Percentiles rank a stretch among this genome's conserved stretches.
These are phyloP conservation scores for Drosophila setosimentum DNA, from an alignment of 2,888 invertebrate species.

Conservation along the genomic window DNA sequence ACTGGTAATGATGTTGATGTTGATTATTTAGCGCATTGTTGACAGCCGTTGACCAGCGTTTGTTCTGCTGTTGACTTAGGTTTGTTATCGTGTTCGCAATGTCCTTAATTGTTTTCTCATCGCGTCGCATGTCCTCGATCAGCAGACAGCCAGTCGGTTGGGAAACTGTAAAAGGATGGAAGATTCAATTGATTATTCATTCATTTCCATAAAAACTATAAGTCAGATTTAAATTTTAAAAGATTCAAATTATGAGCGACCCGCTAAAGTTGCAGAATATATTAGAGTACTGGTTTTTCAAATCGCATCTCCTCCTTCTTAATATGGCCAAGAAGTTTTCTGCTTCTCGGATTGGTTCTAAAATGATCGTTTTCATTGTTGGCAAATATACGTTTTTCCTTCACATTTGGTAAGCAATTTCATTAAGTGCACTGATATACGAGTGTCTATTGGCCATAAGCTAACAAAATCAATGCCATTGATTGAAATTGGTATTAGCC, in stretches of 20 bases:
- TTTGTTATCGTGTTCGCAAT: conserved; percentile 93
- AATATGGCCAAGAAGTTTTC: not conserved
- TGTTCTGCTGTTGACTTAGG: conserved; percentile 86
- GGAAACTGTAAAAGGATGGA: conserved; percentile 66
- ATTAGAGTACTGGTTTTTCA: not conserved
- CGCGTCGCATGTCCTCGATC: conserved; percentile 86
- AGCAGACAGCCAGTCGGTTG: conserved; percentile 81
- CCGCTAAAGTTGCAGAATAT: not conserved
- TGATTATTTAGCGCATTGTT: conserved; percentile 82
- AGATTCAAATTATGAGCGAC: not conserved
- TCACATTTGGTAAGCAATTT: conserved; percentile 31
- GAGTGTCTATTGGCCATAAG: conserved; percentile 30
- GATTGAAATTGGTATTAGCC: conserved; percentile 38
- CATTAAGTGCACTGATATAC: conserved; percentile 51
- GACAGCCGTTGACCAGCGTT: conserved; percentile 87
- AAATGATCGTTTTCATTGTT: not conserved
- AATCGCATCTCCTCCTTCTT: not conserved
- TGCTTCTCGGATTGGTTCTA: not conserved
- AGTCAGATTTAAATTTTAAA: not conserved
- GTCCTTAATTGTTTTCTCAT: conserved; percentile 92
- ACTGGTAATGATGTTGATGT: conserved; percentile 75
- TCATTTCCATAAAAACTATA: not conserved
- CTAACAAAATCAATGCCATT: conserved; percentile 53
- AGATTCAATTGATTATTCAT: not conserved
- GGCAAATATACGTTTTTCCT: not conserved